Evolutionary conservation across 2,113 vertebrate species (phyloP).

Genomic region (Callaeas wilsoni): DNA sequence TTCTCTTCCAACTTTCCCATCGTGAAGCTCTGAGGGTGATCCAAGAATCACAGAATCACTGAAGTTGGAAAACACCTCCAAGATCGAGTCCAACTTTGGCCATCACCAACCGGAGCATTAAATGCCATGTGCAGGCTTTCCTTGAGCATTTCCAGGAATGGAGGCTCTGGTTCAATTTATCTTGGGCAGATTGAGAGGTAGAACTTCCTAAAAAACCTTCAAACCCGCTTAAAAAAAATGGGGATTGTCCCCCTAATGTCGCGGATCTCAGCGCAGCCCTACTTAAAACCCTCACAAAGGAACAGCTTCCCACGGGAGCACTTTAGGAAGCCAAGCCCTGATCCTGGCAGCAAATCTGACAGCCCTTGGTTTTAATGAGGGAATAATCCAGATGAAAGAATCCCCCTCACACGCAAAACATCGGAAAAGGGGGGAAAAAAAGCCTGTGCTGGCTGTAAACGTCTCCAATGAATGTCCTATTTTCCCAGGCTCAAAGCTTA

Average conservation of each 20-base stretch:
- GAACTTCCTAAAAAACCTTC: neutral
- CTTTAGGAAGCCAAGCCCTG: neutral
- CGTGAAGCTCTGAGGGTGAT: rapidly evolving
- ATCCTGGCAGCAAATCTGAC: conserved; percentile 10
- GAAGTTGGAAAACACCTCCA: neutral
- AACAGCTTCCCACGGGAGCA: neutral
- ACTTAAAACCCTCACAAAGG: neutral
- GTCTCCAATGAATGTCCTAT: neutral
- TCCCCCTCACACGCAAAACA: neutral
- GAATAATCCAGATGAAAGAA: conserved; percentile 36
- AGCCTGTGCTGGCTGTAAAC: neutral
- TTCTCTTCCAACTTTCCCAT: neutral
- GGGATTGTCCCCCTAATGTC: neutral
- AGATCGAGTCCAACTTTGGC: neutral
- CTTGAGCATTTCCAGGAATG: neutral
- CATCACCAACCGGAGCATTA: neutral
- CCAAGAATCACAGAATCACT: neutral
- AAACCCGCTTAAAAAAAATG: neutral
- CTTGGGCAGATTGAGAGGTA: neutral
- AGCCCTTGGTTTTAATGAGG: conserved; percentile 15
- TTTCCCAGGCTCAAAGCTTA: conserved; percentile 33
- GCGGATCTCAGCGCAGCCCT: neutral
- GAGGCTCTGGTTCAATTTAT: neutral
- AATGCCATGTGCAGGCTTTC: rapidly evolving
- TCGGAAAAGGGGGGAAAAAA: neutral